These are phyloP conservation scores for Epinephelus cyanopodus DNA, from an alignment of 2,113 vertebrate species.

Conservation along the genomic window DNA sequence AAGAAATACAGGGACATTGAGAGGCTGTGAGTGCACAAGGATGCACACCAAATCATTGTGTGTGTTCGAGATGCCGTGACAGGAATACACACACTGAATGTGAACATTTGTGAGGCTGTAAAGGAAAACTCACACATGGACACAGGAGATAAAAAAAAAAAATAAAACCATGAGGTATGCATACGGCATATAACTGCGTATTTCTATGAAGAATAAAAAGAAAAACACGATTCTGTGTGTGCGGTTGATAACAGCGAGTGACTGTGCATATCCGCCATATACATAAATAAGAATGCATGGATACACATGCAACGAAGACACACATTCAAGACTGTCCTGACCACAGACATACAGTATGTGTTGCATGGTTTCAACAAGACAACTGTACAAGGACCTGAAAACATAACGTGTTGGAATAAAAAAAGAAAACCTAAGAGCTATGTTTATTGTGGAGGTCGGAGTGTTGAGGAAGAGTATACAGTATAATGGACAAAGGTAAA, in stretches of 20 bases:
- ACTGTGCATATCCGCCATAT: slow-evolving; percentile 24
- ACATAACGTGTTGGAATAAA: slow-evolving; percentile 15
- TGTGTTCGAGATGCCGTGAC: neutral
- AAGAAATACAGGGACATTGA: slow-evolving; percentile 89
- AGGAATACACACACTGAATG: slow-evolving; percentile 9
- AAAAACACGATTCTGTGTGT: neutral
- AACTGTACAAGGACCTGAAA: slow-evolving; percentile 31
- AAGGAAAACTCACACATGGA: slow-evolving; percentile 23
- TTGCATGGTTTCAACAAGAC: slow-evolving; percentile 69
- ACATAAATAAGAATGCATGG: slow-evolving; percentile 61
- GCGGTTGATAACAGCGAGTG: slow-evolving; percentile 9
- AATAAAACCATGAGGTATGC: slow-evolving; percentile 25
- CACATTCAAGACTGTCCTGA: slow-evolving; percentile 14
- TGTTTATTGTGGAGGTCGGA: slow-evolving; percentile 20
- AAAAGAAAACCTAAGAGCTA: neutral
- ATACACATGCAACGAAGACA: slow-evolving; percentile 57
- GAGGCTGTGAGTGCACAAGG: slow-evolving; percentile 74
- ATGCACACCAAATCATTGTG: slow-evolving; percentile 12
- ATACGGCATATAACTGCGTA: slow-evolving; percentile 28
- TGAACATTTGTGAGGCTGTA: slow-evolving; percentile 36
- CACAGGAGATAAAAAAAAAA: slow-evolving; percentile 51
- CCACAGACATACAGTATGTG: slow-evolving; percentile 40
- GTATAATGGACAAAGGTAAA: neutral
- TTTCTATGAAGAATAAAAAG: slow-evolving; percentile 17
- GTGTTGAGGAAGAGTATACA: slow-evolving; percentile 2